Base-by-base conservation (phyloP, 92 coral and sea anemone genomes). In the Phenganax stokvisi region DNA sequence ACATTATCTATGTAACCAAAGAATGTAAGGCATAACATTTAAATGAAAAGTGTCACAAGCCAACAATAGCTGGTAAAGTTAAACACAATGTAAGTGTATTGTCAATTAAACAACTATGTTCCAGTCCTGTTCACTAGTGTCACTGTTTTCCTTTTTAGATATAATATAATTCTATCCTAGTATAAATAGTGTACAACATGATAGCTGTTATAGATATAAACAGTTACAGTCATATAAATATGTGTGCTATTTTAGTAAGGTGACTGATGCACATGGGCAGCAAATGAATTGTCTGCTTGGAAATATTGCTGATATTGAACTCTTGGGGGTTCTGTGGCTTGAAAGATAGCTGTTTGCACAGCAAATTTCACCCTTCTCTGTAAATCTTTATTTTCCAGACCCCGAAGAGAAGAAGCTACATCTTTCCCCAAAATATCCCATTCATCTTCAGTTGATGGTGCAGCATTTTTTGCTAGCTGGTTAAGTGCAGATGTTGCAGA, bases 391-490 rank as follows among this genome's bases (percentile, higher is more conserved):
- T 81, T 79, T 37, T 62, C 65, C 28, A 85, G 86, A 77, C 65
- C 30, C 61, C 87, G 58, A 57, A 87, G 66, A 59, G 84, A 83
- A 87, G 29, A 84, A 75, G 89, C 85, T 27, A 87, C 85, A 76
- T 87, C 89, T 67, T 59, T 87, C 8, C 87, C 87, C 61, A 87
- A 87, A 63, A 83, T 83, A 63, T 83, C 89, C 89, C 89, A 87
- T 72, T 87, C 87, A 83, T 87, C 89, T 83, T 81, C 79, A 37
- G 5, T 5, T 37, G 47, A 37, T 56, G 75, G 54, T 27, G 17
- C 72, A 28, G 63, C 54, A n/a, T 75, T 83, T 56, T 78, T 76
- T 1, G 84, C 87, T 64, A 87, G 75, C 13, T 87, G 76, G 56
- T 54, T 83, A 56, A 86, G 84, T 6, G 87, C 84, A 67, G 53